phyloP scores from a whole-genome alignment of 1,140 invertebrate species.

The Plutomurus gul region DNA sequence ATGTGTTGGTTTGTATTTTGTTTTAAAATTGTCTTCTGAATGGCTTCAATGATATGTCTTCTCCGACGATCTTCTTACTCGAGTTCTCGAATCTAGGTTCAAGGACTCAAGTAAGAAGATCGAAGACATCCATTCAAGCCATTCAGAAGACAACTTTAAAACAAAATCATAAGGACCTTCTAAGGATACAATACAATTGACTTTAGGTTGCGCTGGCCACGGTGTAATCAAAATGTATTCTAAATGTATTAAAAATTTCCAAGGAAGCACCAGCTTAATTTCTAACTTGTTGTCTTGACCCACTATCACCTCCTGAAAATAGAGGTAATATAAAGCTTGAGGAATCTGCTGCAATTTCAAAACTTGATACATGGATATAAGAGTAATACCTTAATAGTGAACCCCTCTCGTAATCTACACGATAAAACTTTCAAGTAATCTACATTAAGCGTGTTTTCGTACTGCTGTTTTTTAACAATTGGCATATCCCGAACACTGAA shows the following conservation, averaged over 20 bases:
- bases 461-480: slow-evolving; percentile 69
- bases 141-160: too few species aligned
- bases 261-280: slow-evolving; percentile 71
- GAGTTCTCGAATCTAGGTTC: too few species aligned
- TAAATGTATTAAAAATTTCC: slow-evolving; percentile 75
- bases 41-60: too few species aligned
- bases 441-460: slow-evolving; percentile 68
- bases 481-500: slow-evolving; percentile 63
- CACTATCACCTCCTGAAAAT: slow-evolving; percentile 59
- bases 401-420: slow-evolving; percentile 78
- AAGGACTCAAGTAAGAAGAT: too few species aligned
- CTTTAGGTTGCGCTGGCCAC: slow-evolving; percentile 64
- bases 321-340: not conserved
- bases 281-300: slow-evolving; percentile 67
- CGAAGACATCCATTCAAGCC: too few species aligned
- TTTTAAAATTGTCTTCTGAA: too few species aligned
- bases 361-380: slow-evolving; percentile 34
- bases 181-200: slow-evolving; percentile 65
- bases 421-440: slow-evolving; percentile 72
- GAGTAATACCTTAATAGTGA: slow-evolving; percentile 68
- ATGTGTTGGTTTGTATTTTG: too few species aligned
- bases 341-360: slow-evolving; percentile 19
- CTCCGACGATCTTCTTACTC: too few species aligned
- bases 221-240: slow-evolving; percentile 69
- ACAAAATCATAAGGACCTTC: slow-evolving; percentile 78